Conservation (phyloP, 2,797 vertebrate species). For the Enteromius trimaculatus region DNA sequence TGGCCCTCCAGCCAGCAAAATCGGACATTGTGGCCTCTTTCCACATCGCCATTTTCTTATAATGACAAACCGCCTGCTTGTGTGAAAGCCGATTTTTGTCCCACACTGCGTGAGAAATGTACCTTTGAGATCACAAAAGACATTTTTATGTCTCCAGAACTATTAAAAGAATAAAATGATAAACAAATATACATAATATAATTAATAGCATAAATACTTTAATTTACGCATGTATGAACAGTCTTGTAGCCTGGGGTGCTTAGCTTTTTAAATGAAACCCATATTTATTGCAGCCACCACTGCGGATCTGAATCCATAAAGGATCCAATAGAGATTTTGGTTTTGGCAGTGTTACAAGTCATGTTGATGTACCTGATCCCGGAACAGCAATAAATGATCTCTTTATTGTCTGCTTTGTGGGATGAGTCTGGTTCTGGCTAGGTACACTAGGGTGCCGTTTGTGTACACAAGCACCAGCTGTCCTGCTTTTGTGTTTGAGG, state of each 20-base stretch:
- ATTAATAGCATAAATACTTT: conserved; percentile 5
- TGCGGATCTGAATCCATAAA: neutral
- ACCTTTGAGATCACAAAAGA: conserved; percentile 17
- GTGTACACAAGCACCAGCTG: conserved; percentile 75
- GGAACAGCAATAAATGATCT: conserved; percentile 24
- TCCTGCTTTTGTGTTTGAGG: conserved; percentile 55
- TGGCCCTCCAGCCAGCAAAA: conserved; percentile 16
- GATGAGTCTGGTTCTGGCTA: conserved; percentile 62
- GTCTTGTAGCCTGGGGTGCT: neutral
- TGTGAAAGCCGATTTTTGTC: conserved; percentile 43
- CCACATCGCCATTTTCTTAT: conserved; percentile 15
- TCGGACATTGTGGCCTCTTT: conserved; percentile 37
- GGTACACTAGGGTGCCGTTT: conserved; percentile 67
- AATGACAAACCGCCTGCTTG: conserved; percentile 19
- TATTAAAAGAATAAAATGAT: conserved; percentile 6
- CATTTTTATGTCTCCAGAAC: conserved; percentile 12
- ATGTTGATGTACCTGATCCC: conserved; percentile 17
- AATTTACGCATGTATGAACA: neutral
- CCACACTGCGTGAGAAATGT: neutral
- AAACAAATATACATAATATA: neutral
- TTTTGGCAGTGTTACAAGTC: neutral
- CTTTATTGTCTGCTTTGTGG: conserved; percentile 32
- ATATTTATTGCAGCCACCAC: neutral
- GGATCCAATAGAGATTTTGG: neutral
- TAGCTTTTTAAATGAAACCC: neutral